Base-by-base conservation (phyloP, 2,797 vertebrate species). In the Spinibarbus caldwelli region DNA sequence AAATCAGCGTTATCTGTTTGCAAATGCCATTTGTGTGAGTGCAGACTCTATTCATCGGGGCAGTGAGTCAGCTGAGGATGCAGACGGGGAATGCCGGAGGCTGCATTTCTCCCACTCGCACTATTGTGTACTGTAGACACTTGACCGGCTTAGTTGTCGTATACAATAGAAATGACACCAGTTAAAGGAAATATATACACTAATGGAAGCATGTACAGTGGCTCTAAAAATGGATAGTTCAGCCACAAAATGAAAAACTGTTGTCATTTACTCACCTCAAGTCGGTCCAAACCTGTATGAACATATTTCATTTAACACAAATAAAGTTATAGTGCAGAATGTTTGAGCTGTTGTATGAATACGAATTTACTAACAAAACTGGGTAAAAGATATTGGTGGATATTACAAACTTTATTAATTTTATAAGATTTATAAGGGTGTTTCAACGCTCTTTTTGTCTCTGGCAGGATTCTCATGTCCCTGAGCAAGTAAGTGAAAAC, bases 381-480 rank as follows among this genome's bases (percentile, higher is more conserved):
- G 23, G 41, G n/a, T 31, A 17, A 31, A 15, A 26, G 0, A 49
- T 41, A 41, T 54, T 59, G 76, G 8, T 43, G 15, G 10, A n/a
- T 38, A 19, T 59, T 26, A 17, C 15, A 10, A 36, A 17, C 79
- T 10, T 34, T 3, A 21, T 54, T 59, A 0, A 21, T 52, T 26
- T 29, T 5, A 29, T 41, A 29, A 2, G 3, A 26, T 80, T 62
- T 71, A 41, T n/a, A 21, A 66, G 7, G 10, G 79, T 52, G 57
- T 78, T 14, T 85, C 26, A 84, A 67, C 36, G 36, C 10, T 88
- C n/a, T 81, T 36, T 26, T 80, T 70, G 38, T 89, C 57, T 87
- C 23, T 36, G 43, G n/a, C 84, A 96, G 95, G 95, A 95, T 73
- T 89, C 92, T 90, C 91, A 94, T 90, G 93, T 87, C 83, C 90